Percentiles rank a stretch among this genome's conserved stretches.
Conservation (phyloP, 1,140 invertebrate species). For the Drosophila santomea region DNA sequence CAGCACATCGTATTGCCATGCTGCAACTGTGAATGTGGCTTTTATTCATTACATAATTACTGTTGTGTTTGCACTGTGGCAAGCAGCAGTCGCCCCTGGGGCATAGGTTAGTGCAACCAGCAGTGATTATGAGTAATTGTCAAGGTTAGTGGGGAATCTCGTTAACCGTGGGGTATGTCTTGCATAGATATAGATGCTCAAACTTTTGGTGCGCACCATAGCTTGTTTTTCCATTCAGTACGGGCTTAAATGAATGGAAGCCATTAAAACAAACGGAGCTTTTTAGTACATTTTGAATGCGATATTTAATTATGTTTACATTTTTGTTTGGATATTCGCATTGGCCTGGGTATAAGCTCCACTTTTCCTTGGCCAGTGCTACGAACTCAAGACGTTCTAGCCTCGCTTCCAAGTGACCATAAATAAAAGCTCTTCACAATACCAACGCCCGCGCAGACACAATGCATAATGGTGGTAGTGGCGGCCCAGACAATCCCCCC, state of each 20-base stretch:
- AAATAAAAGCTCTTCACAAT: slow-evolving; percentile 40
- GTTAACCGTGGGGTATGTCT: not conserved
- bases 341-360: not conserved
- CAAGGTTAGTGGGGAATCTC: slow-evolving; percentile 34
- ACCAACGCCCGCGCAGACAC: slow-evolving; percentile 27
- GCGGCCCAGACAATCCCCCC: slow-evolving; percentile 10
- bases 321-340: not conserved
- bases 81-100: slow-evolving; percentile 36
- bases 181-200: not conserved
- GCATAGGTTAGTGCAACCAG: slow-evolving; percentile 41
- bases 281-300: not conserved
- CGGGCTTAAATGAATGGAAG: not conserved
- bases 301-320: no score
- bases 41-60: slow-evolving; percentile 81
- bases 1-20: not conserved
- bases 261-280: no score
- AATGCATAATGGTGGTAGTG: slow-evolving; percentile 31
- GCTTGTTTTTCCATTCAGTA: not conserved
- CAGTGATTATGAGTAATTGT: slow-evolving; percentile 74
- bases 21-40: slow-evolving; percentile 71
- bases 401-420: slow-evolving; percentile 18
- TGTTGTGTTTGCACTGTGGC: slow-evolving; percentile 74
- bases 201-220: not conserved
- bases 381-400: not conserved
- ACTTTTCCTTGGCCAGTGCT: not conserved